Evolutionary conservation across 2,888 invertebrate genomes (phyloP), one percentile per base, ranked within the genome.

Genomic region (Oscheius myriophilus): DNA sequence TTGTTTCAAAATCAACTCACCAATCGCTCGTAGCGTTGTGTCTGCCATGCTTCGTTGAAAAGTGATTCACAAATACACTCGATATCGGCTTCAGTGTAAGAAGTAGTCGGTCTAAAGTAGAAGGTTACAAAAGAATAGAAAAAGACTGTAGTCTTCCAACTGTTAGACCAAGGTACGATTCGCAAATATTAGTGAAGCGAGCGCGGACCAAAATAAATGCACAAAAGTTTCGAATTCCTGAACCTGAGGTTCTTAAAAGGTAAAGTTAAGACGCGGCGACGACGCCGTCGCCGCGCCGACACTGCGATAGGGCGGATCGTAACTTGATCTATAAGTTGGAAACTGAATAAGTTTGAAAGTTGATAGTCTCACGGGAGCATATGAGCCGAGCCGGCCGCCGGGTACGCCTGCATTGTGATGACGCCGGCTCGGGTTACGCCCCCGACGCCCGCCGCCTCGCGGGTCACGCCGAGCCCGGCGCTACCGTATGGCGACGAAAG

Each of bases 1-100:
- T 33, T 33, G 9, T 33, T 33, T 33, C 4, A 33, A 33, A 33
- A 9, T 33, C 9, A 41, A 70, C 76, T 72, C 42, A 80, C 80
- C 66, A 80, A 57, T 63, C 71, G 72, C 51, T 80, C 78, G 42
- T 67, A 75, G 42, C 72, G 42, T n/a, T 75, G 75, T 2, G 71
- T 76, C 68, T 78, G 76, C 16, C 73, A 69, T 39, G 76, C 77
- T 69, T 80, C 80, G 64, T 70, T 72, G 70, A 80, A 80, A 18
- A 80, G 67, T 7, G 73, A 67, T 54, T 80, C 80, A 62, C 80
- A 80, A 26, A 80, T 76, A 51, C 76, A 80, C n/a, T 63, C 55
- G 33, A 80, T 68, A 63, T 80, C 78, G 49, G 73, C 72, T 51
- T 78, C 78, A 33, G 72, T 68, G 52, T 78, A 80, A 7, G 79